A percentile compares a stretch with the other conserved stretches of the same genome.
Evolutionary conservation across 2,113 vertebrate genomes (phyloP).

Genomic region (Conger conger): DNA sequence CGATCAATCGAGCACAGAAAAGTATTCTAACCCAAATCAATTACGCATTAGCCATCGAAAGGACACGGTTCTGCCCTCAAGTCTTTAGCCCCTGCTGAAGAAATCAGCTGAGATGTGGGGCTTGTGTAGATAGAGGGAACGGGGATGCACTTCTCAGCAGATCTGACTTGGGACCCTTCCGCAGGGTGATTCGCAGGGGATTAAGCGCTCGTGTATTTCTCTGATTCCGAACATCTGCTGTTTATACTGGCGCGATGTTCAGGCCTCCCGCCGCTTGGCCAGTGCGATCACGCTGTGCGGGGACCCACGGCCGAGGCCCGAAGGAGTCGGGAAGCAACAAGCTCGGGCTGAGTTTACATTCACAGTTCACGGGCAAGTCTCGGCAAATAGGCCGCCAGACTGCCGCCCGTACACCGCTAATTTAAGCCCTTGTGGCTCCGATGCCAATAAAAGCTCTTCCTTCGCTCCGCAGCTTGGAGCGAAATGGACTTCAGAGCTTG

Average conservation of each 20-base stretch:
- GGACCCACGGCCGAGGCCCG: background rate
- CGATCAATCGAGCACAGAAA: no score
- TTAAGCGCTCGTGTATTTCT: conserved; percentile 47
- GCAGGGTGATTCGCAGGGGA: conserved; percentile 32
- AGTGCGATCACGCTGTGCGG: background rate
- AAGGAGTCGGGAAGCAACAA: no score
- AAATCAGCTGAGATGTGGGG: background rate
- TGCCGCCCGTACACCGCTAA: background rate
- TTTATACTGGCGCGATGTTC: conserved; percentile 36
- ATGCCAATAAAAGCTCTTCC: background rate
- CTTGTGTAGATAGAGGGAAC: background rate
- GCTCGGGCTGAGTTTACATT: no score
- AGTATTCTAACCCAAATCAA: no score
- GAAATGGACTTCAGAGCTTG: background rate
- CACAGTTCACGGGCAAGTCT: background rate
- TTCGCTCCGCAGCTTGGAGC: background rate
- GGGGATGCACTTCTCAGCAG: background rate
- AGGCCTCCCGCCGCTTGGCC: background rate
- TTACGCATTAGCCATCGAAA: background rate
- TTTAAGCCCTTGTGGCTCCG: background rate
- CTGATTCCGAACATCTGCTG: conserved; percentile 51
- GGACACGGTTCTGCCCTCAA: background rate
- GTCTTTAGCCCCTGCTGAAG: background rate
- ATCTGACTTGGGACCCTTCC: conserved; percentile 7
- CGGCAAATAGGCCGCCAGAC: background rate